Base-by-base conservation (phyloP, 2,797 vertebrate species). In the Centroberyx gerrardi region DNA sequence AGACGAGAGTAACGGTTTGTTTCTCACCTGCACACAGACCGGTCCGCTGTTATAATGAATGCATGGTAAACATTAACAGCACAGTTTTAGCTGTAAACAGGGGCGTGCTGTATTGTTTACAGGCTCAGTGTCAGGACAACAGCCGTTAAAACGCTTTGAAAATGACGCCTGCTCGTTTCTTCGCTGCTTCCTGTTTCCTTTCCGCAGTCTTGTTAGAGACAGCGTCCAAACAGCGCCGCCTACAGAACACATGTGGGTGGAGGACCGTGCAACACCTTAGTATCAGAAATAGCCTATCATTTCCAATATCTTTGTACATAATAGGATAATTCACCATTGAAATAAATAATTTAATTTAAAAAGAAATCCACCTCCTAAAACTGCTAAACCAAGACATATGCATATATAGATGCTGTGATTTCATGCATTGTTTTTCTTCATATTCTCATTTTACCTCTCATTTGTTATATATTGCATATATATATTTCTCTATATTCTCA, bases 141-240 rank as follows among this genome's bases (percentile, higher is more conserved):
- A 52, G 14, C 85, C 76, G 90, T 91, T 91, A 65, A 51, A 77
- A 38, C 56, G 62, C 72, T 93, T 95, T 89, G 18, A 95, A 94
- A 92, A 80, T 1, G 83, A 93, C 91, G 88, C 91, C 74, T 17
- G 5, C 17, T 8, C 0, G 6, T 33, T 14, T 68, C 31, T 5
- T 2, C 7, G 0, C 5, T 5, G 33, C 1, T 36, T 12, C 2
- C 0, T 13, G 84, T 76, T 74, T 84, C 84, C 87, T 74, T 38
- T 17, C 9, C 17, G 9, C 28, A 2, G 6, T 2, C 56, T 33
- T 40, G 10, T 40, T 10, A 5, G 9, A 36, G 53, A 72, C 7
- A 85, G 82, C 84, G 83, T 68, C 85, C 1, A n/a, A 22, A 22
- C 22, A 22, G 22, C 22, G 22, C 22, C 22, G 22, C 72, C 71